Percentiles rank a stretch among this genome's conserved stretches.
phyloP scores from a whole-genome alignment of 2,888 invertebrate species.

The Bombylius major region DNA sequence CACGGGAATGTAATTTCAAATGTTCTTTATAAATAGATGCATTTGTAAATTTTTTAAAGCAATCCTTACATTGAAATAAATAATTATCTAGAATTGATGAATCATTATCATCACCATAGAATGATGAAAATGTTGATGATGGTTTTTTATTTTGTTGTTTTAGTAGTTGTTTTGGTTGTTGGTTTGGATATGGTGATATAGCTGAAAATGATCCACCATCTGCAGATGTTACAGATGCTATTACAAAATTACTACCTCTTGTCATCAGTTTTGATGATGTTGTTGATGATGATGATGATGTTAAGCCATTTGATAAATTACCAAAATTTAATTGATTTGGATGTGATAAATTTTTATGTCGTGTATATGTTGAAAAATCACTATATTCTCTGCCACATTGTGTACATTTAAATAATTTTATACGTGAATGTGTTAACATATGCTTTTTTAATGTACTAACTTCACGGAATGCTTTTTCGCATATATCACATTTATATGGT shows the following conservation, averaged over 20 bases:
- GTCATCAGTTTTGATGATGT: neutral
- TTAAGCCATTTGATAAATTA: neutral
- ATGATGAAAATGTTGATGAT: neutral
- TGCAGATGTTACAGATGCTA: neutral
- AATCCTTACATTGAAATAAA: conserved; percentile 6
- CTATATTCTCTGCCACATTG: conserved; percentile 27
- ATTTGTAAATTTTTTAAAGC: conserved; percentile 5
- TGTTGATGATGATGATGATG: neutral
- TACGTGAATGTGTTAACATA: conserved; percentile 30
- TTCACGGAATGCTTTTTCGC: conserved; percentile 33
- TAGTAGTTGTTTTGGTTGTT: too few relatives aligned
- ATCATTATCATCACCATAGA: neutral
- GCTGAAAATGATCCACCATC: neutral
- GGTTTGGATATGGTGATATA: conserved; percentile 16
- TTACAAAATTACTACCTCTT: neutral
- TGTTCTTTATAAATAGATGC: conserved; percentile 4
- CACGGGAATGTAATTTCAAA: conserved; percentile 7
- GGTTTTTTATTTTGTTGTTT: neutral
- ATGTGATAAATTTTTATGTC: conserved; percentile 21
- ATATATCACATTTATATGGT: conserved; percentile 29
- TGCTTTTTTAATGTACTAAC: conserved; percentile 34
- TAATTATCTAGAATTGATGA: neutral
- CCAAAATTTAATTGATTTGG: neutral
- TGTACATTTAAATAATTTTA: conserved; percentile 32
- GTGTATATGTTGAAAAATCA: conserved; percentile 29